Evolutionary conservation across 2,888 invertebrate genomes (phyloP).

Genomic region (Catotricha subobsoleta): DNA sequence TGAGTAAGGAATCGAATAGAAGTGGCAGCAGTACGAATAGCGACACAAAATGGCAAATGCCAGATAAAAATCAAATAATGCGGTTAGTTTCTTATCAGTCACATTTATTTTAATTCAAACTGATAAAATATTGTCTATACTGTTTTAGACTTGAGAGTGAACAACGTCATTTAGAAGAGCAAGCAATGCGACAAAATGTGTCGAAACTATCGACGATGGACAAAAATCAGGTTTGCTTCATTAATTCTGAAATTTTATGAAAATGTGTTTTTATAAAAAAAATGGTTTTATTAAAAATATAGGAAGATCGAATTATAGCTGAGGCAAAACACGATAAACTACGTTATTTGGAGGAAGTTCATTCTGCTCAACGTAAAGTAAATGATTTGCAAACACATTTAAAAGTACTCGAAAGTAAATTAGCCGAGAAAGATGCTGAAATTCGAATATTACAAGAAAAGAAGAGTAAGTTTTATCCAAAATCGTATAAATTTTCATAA

Average conservation of each 20-base stretch:
- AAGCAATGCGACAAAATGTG: constrained; percentile 58
- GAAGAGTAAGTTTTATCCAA: constrained; percentile 12
- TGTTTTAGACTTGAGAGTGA: constrained; percentile 46
- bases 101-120: neutral
- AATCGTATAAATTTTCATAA: neutral
- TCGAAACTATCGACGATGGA: constrained; percentile 54
- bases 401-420: constrained; percentile 71
- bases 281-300: constrained; percentile 21
- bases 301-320: constrained; percentile 68
- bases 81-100: constrained; percentile 12
- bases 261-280: constrained; percentile 4
- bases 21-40: constrained; percentile 19
- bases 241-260: no score
- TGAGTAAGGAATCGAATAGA: constrained; percentile 28
- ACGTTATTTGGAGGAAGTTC: constrained; percentile 75
- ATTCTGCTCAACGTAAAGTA: constrained; percentile 68
- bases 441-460: constrained; percentile 73
- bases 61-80: constrained; percentile 52
- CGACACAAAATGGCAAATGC: constrained; percentile 43
- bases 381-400: constrained; percentile 72
- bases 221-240: no score
- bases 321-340: constrained; percentile 74
- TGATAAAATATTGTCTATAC: neutral
- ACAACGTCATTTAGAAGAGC: constrained; percentile 67
- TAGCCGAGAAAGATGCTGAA: constrained; percentile 80